phyloP scores from a whole-genome alignment of 2,797 vertebrate species.

The Nyctalus aviator region DNA sequence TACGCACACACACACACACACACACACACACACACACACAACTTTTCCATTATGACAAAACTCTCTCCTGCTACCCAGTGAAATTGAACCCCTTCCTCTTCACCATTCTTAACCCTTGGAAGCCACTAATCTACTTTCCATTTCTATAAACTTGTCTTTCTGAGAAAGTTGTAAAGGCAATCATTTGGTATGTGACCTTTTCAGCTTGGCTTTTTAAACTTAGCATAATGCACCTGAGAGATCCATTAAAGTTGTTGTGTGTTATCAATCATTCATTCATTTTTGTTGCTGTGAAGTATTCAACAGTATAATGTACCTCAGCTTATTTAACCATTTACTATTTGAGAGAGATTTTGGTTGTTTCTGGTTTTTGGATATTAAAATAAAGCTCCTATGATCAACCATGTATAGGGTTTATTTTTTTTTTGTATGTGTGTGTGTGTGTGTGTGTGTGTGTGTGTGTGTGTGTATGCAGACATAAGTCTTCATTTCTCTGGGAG shows the following conservation, averaged over 20 bases:
- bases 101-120: background rate
- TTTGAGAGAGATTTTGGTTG: background rate
- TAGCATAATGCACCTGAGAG: slow-evolving; percentile 38
- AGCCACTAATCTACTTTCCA: background rate
- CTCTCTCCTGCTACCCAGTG: background rate
- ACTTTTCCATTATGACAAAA: background rate
- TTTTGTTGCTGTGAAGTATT: background rate
- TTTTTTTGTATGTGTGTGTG: too few relatives aligned
- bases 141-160: background rate
- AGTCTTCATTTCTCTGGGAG: slow-evolving; percentile 6
- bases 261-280: background rate
- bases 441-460: too few relatives aligned
- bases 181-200: background rate
- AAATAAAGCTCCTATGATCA: background rate
- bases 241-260: background rate
- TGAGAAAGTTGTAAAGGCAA: background rate
- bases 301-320: background rate
- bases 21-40: background rate
- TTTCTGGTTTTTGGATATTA: background rate
- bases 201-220: background rate
- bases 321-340: background rate
- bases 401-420: background rate
- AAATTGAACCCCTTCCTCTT: background rate
- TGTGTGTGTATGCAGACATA: background rate
- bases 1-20: background rate